Evolutionary conservation across 35 echinoderm and acorn worm species (phyloP), one percentile per base, ranked within the genome.

Genomic region (Strongylocentrotus purpuratus): DNA sequence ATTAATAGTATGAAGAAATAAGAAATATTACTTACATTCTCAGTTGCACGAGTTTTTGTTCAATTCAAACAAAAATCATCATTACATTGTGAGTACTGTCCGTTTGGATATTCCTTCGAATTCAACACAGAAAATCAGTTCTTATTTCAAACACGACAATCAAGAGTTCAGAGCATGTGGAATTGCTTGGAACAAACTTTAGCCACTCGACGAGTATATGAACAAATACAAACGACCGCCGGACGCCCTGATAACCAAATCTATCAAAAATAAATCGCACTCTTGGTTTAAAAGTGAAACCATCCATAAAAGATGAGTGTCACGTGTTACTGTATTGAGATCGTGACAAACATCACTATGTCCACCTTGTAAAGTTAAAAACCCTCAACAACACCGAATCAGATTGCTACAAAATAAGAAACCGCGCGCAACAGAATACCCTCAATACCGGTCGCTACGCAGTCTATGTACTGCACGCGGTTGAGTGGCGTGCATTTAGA

Each of bases 11-110:
- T 41, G 35, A 78, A 70, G 1, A 78, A 22, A 31, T 78, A 78
- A 78, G 52, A n/a, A 78, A 78, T 78, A n/a, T 78, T 78, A 78
- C 65, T 78, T 78, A 78, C 65, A 78, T 78, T n/a, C 6, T 78
- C 65, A n/a, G 20, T 28, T n/a, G 65, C 22, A 28, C 1, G 2
- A 28, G 4, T 70, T 10, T 52, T 6, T 13, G 50, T 55, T 12
- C 50, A 12, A 28, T 78, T 22, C 2, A 78, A n/a, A 78, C n/a
- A 78, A n/a, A 78, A 78, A 78, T 55, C 15, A 15, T 78, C 25
- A 18, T 78, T 28, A 22, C 7, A 78, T 28, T 78, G 4, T 8
- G 4, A 78, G 3, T 28, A 7, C 25, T 78, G 22, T 78, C 65
- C 65, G 28, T 8, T 12, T 28, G 25, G 28, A 5, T 28, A 78